A percentile compares a stretch with the other conserved stretches of the same genome.
These are phyloP conservation scores for Python bivittatus DNA, from an alignment of 2,113 vertebrate genomes.

Conservation along the genomic window DNA sequence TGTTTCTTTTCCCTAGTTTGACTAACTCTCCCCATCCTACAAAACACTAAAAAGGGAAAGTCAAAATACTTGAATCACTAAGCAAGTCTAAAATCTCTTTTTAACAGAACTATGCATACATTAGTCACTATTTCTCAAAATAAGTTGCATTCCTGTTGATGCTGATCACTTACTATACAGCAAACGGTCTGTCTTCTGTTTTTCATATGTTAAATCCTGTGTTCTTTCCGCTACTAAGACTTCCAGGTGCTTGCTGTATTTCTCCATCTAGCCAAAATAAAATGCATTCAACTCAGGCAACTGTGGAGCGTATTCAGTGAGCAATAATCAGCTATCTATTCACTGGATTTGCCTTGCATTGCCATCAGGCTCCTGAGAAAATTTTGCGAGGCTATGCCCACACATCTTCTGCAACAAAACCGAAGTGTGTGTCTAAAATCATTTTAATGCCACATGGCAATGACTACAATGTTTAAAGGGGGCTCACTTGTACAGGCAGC, in stretches of 20 bases:
- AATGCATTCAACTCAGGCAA: neutral
- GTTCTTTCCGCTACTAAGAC: constrained; percentile 83
- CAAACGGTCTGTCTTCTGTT: constrained; percentile 83
- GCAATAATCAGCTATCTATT: neutral
- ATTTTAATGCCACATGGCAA: neutral
- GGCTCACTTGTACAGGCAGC: neutral
- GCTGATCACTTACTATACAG: constrained; percentile 79
- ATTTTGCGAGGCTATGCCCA: neutral
- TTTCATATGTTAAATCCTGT: constrained; percentile 85
- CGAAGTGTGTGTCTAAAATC: neutral
- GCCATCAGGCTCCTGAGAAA: neutral
- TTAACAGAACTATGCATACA: neutral
- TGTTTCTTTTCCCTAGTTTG: neutral
- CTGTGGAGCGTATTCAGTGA: neutral
- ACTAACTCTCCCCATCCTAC: neutral
- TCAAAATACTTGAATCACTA: neutral
- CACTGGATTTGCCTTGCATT: neutral
- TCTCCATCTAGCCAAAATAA: constrained; percentile 82
- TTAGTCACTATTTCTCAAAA: neutral
- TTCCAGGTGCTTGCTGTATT: constrained; percentile 89
- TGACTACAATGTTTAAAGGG: neutral
- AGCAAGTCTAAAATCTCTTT: neutral
- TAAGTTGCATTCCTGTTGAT: neutral
- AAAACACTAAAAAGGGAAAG: neutral
- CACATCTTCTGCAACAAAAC: neutral